Evolutionary conservation across 2,797 vertebrate species (phyloP), one percentile per base, ranked within the genome.

Genomic region (Mionectes olivaceus): DNA sequence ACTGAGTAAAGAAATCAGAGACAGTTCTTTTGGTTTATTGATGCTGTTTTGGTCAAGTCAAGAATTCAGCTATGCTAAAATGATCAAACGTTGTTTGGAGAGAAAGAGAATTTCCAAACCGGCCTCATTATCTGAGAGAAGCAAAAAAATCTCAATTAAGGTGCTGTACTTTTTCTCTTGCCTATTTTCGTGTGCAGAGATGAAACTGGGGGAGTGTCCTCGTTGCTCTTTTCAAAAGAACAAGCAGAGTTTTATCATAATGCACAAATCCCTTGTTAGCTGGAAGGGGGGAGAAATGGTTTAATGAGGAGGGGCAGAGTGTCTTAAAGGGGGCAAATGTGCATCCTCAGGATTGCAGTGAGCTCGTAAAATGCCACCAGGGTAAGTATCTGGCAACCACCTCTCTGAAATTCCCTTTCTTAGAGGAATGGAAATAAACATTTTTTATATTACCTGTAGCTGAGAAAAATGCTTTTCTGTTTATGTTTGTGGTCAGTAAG

Each of bases 211-310:
- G 98, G 98, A 96, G 95, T 95, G 97, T 96, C 96, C 95, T 95
- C 87, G 33, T 97, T 92, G 96, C 97, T 96, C 47, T 83, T 96
- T 95, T 98, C 94, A 95, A 96, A 97, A 93, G 96, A 88, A 65
- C 10, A 21, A 87, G 35, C 85, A 81, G 97, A 93, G 93, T 95
- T 95, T 97, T 97, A 95, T 97, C 95, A 82, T 97, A 94, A 97
- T 95, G 96, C 81, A 90, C 82, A 97, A 97, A 93, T 97, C 97
- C 94, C 98, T 99, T 98, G 98, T 99, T 99, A 99, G 98, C 95
- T 95, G 97, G 90, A 95, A 97, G 98, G 97, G 98, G 98, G 97
- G 97, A 98, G 97, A 98, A 98, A 95, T 97, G 97, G 98, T 98
- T 98, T 98, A 96, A 83, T 98, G 97, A 97, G 88, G 93, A 85